Conservation (phyloP, 1,140 invertebrate genomes). For the Pachypsylla venusta region DNA sequence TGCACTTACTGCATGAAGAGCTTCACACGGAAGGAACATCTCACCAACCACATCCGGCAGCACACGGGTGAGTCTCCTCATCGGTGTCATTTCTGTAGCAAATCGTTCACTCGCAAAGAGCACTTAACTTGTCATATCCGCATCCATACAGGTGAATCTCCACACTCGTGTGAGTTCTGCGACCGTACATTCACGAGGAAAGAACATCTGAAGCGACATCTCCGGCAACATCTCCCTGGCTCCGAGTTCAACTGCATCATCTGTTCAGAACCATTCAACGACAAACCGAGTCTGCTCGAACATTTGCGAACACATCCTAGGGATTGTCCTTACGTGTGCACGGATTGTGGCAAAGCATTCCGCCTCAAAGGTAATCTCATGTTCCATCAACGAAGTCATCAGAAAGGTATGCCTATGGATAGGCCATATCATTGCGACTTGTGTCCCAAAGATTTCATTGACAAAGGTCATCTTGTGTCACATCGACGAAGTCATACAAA, state of each 20-base stretch:
- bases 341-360: conserved; percentile 27
- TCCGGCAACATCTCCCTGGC: conserved; percentile 80
- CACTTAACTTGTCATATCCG: conserved; percentile 79
- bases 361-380: conserved; percentile 27
- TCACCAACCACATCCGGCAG: conserved; percentile 45
- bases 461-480: conserved; percentile 79
- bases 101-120: conserved; percentile 77
- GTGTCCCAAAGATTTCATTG: conserved; percentile 92
- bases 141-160: conserved; percentile 58
- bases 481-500: conserved; percentile 73
- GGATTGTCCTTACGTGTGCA: conserved; percentile 36
- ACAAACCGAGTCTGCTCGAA: conserved; percentile 71
- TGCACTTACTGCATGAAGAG: conserved; percentile 43
- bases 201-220: conserved; percentile 63
- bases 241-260: conserved; percentile 69
- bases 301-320: conserved; percentile 70
- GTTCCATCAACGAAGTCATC: conserved; percentile 81
- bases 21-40: conserved; percentile 47
- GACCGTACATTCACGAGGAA: conserved; percentile 66
- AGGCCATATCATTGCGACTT: conserved; percentile 88
- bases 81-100: conserved; percentile 46
- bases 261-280: conserved; percentile 72
- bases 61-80: conserved; percentile 57
- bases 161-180: conserved; percentile 66
- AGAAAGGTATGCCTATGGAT: conserved; percentile 66